phyloP scores from a whole-genome alignment of 2,888 invertebrate species.

The Noctua janthina region DNA sequence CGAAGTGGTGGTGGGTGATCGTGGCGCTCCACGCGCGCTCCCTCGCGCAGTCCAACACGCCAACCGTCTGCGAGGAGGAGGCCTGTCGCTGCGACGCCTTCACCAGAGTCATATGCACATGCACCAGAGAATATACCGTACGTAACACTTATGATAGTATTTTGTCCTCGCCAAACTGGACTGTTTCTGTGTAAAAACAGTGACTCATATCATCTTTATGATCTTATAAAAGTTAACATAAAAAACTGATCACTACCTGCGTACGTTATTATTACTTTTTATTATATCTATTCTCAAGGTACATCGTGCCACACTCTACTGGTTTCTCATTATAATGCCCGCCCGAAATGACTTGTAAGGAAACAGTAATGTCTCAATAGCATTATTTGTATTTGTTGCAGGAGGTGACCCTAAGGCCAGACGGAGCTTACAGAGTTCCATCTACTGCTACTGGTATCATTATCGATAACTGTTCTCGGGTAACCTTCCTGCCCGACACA shows the following conservation, averaged over 20 bases:
- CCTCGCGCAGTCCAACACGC: constrained; percentile 77
- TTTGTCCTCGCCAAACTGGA: background rate
- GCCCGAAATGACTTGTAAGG: background rate
- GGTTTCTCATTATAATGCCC: background rate
- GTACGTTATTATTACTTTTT: constrained; percentile 32
- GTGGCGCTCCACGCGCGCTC: constrained; percentile 76
- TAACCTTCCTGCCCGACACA: constrained; percentile 90
- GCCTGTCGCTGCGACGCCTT: constrained; percentile 90
- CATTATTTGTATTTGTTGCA: constrained; percentile 71
- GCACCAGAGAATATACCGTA: constrained; percentile 87
- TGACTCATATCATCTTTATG: constrained; percentile 45
- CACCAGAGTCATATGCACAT: constrained; percentile 90
- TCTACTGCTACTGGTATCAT: constrained; percentile 90
- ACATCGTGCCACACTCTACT: background rate
- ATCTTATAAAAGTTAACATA: constrained; percentile 46
- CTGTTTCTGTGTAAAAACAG: constrained; percentile 17
- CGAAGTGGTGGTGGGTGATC: constrained; percentile 81
- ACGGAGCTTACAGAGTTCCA: constrained; percentile 89
- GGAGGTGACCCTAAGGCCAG: constrained; percentile 91
- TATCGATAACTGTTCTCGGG: constrained; percentile 92
- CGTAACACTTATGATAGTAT: constrained; percentile 50
- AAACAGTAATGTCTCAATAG: constrained; percentile 3
- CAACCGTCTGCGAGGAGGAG: constrained; percentile 88
- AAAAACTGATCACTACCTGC: constrained; percentile 37
- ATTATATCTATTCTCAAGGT: background rate